Evolutionary conservation across 2,797 vertebrate genomes (phyloP).

Genomic region (Eurystomus glaucurus): DNA sequence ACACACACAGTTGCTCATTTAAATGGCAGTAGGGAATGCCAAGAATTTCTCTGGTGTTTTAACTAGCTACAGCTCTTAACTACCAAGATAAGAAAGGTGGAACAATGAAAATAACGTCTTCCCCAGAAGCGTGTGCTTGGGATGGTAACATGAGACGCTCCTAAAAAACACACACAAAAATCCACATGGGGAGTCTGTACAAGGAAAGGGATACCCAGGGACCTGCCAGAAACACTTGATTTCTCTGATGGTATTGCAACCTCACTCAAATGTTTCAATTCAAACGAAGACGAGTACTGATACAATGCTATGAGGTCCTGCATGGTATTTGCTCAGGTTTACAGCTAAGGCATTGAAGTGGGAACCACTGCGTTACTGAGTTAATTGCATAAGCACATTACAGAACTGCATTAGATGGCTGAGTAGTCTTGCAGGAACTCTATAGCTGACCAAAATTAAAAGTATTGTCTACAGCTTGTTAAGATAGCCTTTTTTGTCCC

Average conservation of each 20-base stretch:
- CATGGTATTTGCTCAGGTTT: neutral
- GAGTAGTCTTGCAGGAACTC: neutral
- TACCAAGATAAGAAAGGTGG: neutral
- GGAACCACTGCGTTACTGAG: neutral
- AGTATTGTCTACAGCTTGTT: neutral
- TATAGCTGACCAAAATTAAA: neutral
- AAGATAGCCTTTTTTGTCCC: neutral
- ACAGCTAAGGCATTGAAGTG: rapidly evolving
- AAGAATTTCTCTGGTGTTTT: neutral
- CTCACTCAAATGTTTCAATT: neutral
- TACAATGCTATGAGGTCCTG: neutral
- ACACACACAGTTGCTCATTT: neutral
- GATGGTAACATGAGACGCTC: neutral
- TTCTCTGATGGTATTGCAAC: neutral
- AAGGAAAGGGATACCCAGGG: neutral
- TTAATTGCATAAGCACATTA: neutral
- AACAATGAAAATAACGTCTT: neutral
- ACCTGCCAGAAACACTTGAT: neutral
- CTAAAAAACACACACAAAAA: neutral
- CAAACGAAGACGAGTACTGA: neutral
- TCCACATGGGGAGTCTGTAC: neutral
- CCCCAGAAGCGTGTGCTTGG: neutral
- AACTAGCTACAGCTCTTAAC: neutral
- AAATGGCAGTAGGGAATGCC: neutral
- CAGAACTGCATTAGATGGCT: neutral